These are phyloP conservation scores for Acanthis flammea DNA, from an alignment of 2,797 vertebrate species.

Conservation along the genomic window DNA sequence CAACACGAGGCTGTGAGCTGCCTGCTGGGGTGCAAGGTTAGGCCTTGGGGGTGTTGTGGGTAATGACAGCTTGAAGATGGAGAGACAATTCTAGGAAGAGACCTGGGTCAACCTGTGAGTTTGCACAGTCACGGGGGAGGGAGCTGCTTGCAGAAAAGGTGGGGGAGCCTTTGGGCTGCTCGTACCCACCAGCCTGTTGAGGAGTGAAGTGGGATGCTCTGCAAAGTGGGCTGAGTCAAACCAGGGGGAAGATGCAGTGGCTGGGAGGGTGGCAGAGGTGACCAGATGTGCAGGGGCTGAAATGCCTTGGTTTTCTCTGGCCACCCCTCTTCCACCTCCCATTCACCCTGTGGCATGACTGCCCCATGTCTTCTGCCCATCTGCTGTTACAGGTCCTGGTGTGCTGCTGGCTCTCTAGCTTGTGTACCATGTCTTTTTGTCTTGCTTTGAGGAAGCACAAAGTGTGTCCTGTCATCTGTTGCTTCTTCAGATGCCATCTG, in stretches of 20 bases:
- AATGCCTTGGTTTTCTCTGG: neutral
- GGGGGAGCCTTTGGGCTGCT: neutral
- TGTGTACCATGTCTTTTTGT: fast-evolving
- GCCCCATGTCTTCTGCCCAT: neutral
- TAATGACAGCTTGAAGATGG: neutral
- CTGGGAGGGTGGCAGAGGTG: neutral
- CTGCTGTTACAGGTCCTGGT: neutral
- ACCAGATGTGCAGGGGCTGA: neutral
- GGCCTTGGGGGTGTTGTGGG: fast-evolving
- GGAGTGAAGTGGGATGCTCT: neutral
- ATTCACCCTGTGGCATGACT: fast-evolving
- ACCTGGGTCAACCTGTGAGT: neutral
- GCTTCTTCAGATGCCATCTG: neutral
- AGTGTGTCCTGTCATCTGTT: neutral
- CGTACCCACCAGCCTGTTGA: neutral
- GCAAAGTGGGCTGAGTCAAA: neutral
- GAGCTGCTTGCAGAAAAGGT: neutral
- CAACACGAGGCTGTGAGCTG: neutral
- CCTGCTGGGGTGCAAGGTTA: neutral
- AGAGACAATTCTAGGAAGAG: neutral
- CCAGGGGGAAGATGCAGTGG: neutral
- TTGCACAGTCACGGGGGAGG: neutral
- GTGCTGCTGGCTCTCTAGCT: neutral
- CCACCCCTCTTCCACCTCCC: neutral
- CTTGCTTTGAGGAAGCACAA: neutral